Base-by-base conservation (phyloP, 2,797 vertebrate genomes). In the Glyptemys insculpta region DNA sequence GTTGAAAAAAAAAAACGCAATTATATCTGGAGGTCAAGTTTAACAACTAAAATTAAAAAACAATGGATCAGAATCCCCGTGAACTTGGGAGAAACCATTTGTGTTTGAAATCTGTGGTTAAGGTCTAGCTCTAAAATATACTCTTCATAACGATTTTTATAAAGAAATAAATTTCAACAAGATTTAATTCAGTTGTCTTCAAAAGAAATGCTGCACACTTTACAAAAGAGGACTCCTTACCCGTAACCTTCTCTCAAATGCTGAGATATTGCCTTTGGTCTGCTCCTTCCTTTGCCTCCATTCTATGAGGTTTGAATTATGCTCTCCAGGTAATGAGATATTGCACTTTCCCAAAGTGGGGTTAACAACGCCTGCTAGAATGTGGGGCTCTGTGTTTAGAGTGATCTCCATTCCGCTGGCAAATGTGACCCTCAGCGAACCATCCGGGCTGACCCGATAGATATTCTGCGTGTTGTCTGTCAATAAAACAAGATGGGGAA, bases 211-310 rank as follows among this genome's bases (percentile, higher is more conserved):
- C 82, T 85, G 47, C 79, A 90, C 89, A 90, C 89, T 94, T 96
- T 76, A 91, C 81, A 85, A 85, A 83, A 91, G 86, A 95, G 94
- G 91, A 96, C 97, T 79, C n/a, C 98, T 99, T 99, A 99, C 99
- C 99, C 99, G 98, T 88, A 99, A 98, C 88, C 99, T 98, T 96
- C 99, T 99, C 96, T 99, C 99, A 92, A 99, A 99, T 2, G 99
- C 99, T 52, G 99, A 99, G 98, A 99, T 98, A 97, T 99, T 99
- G 88, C 99, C 99, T 98, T 99, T 99, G 98, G 98, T 99, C 98
- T 99, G 99, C 93, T 99, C 99, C 90, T 99, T 99, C 96, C 99
- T 98, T 97, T 99, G 99, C 94, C 99, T 97, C 99, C 99, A 99
- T 98, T 99, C 99, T 52, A 99, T 99, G 90, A 99, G 98, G 97